Evolutionary conservation across 2,113 vertebrate genomes (phyloP), one percentile per base, ranked within the genome.

Genomic region (Laterallus jamaicensis): DNA sequence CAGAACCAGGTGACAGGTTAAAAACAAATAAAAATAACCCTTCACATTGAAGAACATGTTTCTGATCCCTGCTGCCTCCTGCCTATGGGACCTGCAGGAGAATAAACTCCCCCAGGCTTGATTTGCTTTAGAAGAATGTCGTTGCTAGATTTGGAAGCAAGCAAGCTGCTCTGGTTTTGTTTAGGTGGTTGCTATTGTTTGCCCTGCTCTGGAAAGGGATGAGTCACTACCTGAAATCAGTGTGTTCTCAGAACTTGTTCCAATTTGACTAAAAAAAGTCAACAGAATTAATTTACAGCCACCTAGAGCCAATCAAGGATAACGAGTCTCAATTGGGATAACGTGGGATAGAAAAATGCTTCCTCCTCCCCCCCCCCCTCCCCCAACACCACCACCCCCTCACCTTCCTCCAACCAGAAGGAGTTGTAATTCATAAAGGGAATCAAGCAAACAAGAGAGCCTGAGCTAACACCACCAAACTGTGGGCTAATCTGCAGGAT

Each of bases 401-500:
- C 15, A 15, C 15, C 15, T 55, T 29, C 54, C 15, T 15, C 39
- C 4, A 32, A 4, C 49, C 55, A 77, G 85, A 37, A 89, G 74
- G 69, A 92, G 52, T 31, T 96, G 85, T 90, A 88, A 95, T 92
- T 95, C 92, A 70, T 76, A 44, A 88, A 97, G 82, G 86, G 82
- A 95, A 85, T 82, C 71, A 89, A 92, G 78, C 85, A 82, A 90
- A 88, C n/a, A 42, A 74, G 84, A 52, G 62, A 77, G 50, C 71
- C 92, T 24, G 93, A 81, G 92, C 63, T 66, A 62, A 88, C 82
- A 50, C 40, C 54, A 76, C 55, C 88, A 67, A 92, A 88, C 92
- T 88, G 90, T 3, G 32, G 88, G 94, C 77, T 92, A 88, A 96
- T 90, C 94, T 94, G 91, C 47, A 81, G 94, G 96, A 95, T 95